Conservation (phyloP, 2,113 vertebrate genomes). For the Onychorhynchus coronatus region DNA sequence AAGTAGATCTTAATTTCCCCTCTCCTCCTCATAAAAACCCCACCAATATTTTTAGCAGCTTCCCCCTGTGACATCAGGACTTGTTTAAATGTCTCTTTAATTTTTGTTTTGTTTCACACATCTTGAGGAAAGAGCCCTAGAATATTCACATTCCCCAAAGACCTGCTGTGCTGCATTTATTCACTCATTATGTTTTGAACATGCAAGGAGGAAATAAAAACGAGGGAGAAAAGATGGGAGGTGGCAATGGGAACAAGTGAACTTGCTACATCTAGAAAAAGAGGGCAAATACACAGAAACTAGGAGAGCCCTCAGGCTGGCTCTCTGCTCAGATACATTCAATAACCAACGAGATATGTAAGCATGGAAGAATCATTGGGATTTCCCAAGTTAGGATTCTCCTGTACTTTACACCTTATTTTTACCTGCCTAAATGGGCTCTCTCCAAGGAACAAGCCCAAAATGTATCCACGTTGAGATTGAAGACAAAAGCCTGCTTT, state of each 20-base stretch:
- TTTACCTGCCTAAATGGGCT: background rate
- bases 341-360: background rate
- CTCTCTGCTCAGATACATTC: background rate
- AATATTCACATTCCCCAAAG: background rate
- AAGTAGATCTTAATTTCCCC: background rate
- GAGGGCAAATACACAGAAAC: background rate
- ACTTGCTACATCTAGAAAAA: background rate
- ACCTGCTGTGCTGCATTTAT: background rate
- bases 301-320: background rate
- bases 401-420: background rate
- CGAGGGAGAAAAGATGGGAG: background rate
- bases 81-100: background rate
- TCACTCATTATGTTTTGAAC: background rate
- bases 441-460: background rate
- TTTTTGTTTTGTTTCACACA: background rate
- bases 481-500: background rate
- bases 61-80: background rate
- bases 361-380: background rate
- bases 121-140: background rate
- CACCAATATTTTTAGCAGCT: background rate
- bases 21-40: background rate
- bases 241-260: background rate
- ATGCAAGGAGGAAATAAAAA: background rate
- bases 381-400: background rate
- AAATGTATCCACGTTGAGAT: accelerated